phyloP scores from a whole-genome alignment of 2,113 vertebrate genomes.

The Clinocottus analis region DNA sequence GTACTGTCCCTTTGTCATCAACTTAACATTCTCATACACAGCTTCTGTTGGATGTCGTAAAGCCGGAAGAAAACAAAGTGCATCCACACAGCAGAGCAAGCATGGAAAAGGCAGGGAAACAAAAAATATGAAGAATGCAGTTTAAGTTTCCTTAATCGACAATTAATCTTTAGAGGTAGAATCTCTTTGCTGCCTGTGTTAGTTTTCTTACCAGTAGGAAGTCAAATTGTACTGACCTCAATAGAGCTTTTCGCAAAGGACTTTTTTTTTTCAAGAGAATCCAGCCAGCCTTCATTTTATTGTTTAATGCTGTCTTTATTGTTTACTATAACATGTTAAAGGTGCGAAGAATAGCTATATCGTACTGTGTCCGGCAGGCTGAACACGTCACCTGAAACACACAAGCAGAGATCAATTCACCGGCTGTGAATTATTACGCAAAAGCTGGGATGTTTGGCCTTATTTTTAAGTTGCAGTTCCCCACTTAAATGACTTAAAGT shows the following conservation, averaged over 20 bases:
- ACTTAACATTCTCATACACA: conserved; percentile 6
- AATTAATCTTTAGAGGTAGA: not conserved
- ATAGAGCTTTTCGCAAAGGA: not conserved
- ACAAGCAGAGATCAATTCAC: not conserved
- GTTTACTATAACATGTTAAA: not conserved
- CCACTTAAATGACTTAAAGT: not conserved
- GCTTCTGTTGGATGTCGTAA: not conserved
- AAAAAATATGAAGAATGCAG: not conserved
- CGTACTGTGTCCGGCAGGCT: not conserved
- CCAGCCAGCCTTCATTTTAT: not conserved
- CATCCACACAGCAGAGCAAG: not conserved
- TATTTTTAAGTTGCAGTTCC: conserved; percentile 1
- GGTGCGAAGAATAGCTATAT: not conserved
- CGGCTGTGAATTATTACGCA: not conserved
- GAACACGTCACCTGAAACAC: not conserved
- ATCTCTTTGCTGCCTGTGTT: not conserved
- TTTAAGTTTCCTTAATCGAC: not conserved
- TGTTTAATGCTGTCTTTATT: not conserved
- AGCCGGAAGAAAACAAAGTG: not conserved
- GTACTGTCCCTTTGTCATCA: conserved; percentile 26
- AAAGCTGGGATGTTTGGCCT: not conserved
- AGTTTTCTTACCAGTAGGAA: not conserved
- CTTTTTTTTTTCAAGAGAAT: not conserved
- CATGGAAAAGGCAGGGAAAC: not conserved
- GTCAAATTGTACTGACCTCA: not conserved